Evolutionary conservation across 2,888 invertebrate species (phyloP), one percentile per base, ranked within the genome.

Genomic region (Meganola albula): DNA sequence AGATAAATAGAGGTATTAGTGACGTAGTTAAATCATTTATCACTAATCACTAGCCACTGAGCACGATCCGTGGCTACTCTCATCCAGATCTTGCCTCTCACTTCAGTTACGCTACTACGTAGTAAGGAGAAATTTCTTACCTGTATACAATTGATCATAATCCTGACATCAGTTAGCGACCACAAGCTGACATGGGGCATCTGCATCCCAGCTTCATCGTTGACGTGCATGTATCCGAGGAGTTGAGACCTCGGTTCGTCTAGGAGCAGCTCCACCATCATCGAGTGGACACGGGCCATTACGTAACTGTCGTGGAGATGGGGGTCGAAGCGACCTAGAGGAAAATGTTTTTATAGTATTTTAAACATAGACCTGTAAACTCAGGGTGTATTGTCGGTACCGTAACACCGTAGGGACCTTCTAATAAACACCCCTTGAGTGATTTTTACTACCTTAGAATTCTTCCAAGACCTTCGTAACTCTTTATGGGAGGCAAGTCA

Each of bases 161-260:
- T 89, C 34, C 92, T 87, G 31, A 95, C 90, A 59, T 95, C 94
- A 16, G 89, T 91, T 12, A 95, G 83, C 0, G 93, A 93, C 94
- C 94, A 95, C 11, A 94, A 86, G 42, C 92, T 93, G 18, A 94
- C 88, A 53, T 94, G 94, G 0, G 93, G 91, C 92, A 94, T 93
- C 57, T 91, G 92, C 77, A 95, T 90, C 28, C 93, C 94, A 5
- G 91, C 91, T 58, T 94, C 93, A 59, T 95, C 94, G 58, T 94
- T 93, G 37, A 94, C 89, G 65, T 95, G 93, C 0, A 92, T 91
- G 74, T 95, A 95, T 1, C 97, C 97, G 34, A 93, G 88, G 24
- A 96, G 90, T 40, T 85, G 85, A 0, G 84, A 84, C 3, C 84
- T 67, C 44, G 96, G 95, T 53, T 96, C 95, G 65, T 96, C 95